Evolutionary conservation across 1,140 invertebrate species (phyloP), one percentile per base, ranked within the genome.

Genomic region (Phymorhynchus buccinoides): DNA sequence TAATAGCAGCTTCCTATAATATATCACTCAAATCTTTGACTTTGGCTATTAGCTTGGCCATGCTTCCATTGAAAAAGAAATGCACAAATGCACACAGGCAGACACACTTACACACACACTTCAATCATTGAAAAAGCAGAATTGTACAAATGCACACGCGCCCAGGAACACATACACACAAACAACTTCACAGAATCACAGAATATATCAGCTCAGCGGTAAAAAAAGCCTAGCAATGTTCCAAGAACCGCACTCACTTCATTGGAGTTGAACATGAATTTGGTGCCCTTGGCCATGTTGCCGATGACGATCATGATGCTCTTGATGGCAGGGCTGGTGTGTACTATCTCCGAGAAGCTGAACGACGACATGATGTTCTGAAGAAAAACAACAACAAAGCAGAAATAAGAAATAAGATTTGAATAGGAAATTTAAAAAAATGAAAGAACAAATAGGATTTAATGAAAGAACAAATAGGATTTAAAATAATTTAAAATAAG

Each of bases 241-340:
- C n/a, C n/a, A n/a, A n/a, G n/a, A n/a, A n/a, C n/a, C n/a, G n/a
- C n/a, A 41, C 73, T 75, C 32, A 92, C 91, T 84, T 91, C 89
- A 85, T 90, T 91, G 27, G 91, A 91, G 56, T 89, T 89, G 85
- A 92, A 92, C 90, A 92, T 91, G 83, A 89, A 92, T 81, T 92
- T 92, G 84, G 87, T 89, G 78, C 91, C 91, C 83, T 91, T 92
- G 73, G 91, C 91, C 77, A 92, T 88, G 82, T 92, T 89, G 12
- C 91, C 91, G 18, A 92, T 90, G 39, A 92, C 90, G 73, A 92
- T 90, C 91, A 92, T 92, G 78, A 92, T 91, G 83, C 91, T 92
- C 48, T 91, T 91, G 84, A 92, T 89, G 66, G 91, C 89, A 30
- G 91, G 91, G 86, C 91, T 92, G 37, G 91, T 89, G 84, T 91